A percentile compares a stretch with the other conserved stretches of the same genome.
Conservation (phyloP, 2,888 invertebrate genomes). For the Schizotus pectinicornis region DNA sequence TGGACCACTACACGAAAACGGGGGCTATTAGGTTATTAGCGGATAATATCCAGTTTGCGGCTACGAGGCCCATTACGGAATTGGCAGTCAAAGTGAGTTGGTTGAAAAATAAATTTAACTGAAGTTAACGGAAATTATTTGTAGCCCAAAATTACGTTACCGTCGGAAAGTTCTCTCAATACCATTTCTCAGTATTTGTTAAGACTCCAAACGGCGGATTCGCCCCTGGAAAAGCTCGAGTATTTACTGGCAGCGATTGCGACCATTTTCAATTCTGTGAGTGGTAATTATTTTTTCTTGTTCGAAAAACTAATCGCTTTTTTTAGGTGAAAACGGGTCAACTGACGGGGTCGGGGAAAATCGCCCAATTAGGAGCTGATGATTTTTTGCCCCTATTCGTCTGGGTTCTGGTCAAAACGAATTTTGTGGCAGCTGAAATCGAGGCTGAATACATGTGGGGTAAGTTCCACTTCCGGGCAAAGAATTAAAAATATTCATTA, state of each 20-base stretch:
- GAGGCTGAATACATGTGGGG: slow-evolving; percentile 97
- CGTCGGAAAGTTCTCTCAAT: slow-evolving; percentile 75
- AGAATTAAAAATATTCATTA: neutral
- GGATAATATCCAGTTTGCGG: slow-evolving; percentile 73
- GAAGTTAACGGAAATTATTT: slow-evolving; percentile 24
- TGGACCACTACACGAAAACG: slow-evolving; percentile 83
- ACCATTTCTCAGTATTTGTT: slow-evolving; percentile 80
- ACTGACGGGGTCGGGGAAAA: slow-evolving; percentile 60
- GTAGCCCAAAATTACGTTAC: slow-evolving; percentile 76
- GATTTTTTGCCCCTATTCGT: slow-evolving; percentile 92
- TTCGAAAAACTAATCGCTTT: slow-evolving; percentile 10
- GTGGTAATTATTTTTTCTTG: slow-evolving; percentile 45
- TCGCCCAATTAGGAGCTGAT: slow-evolving; percentile 75
- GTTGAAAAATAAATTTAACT: too few relatives aligned
- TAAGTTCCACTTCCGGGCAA: slow-evolving; percentile 37
- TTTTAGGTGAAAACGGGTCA: slow-evolving; percentile 70
- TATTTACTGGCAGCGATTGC: slow-evolving; percentile 88
- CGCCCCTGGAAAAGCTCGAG: slow-evolving; percentile 92
- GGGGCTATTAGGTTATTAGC: slow-evolving; percentile 76
- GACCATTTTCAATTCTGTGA: slow-evolving; percentile 82
- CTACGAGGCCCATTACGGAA: slow-evolving; percentile 71
- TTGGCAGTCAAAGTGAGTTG: slow-evolving; percentile 69
- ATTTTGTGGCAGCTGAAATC: slow-evolving; percentile 89
- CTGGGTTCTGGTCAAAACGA: slow-evolving; percentile 88
- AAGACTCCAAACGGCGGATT: slow-evolving; percentile 88